phyloP scores from a whole-genome alignment of 2,797 vertebrate genomes.

The Cyprinodon diabolis region DNA sequence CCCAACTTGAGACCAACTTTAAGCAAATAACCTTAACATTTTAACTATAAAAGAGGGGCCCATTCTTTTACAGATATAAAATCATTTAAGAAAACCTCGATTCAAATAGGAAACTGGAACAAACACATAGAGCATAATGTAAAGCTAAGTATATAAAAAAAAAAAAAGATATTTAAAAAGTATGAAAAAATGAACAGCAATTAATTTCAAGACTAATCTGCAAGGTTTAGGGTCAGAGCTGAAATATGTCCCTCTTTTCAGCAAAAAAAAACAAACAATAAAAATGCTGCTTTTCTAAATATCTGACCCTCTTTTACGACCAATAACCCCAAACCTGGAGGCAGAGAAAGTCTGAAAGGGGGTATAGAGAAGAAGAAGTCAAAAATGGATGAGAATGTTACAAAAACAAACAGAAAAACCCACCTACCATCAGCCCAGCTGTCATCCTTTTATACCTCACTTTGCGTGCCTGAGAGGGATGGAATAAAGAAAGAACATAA shows the following conservation, averaged over 20 bases:
- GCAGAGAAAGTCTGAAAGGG: not conserved
- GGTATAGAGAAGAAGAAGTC: conserved; percentile 4
- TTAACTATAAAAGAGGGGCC: conserved; percentile 19
- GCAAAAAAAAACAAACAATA: not conserved
- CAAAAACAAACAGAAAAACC: conserved; percentile 24
- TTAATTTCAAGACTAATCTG: not conserved
- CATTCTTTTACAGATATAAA: conserved; percentile 19
- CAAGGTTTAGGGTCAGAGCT: not conserved
- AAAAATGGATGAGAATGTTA: conserved; percentile 2
- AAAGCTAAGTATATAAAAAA: conserved; percentile 7
- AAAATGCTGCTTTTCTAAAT: not conserved
- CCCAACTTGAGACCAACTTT: conserved; percentile 17
- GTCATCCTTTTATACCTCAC: conserved; percentile 51
- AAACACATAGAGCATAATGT: conserved; percentile 12
- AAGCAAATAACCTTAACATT: conserved; percentile 19
- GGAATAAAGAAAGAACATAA: conserved; percentile 22
- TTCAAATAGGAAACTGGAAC: conserved; percentile 5
- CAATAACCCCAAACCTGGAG: not conserved
- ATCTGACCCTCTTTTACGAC: not conserved
- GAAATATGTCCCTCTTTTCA: not conserved
- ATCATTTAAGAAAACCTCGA: conserved; percentile 14
- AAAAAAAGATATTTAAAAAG: conserved; percentile 1
- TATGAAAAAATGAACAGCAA: conserved; percentile 1
- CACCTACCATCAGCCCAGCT: conserved; percentile 76
- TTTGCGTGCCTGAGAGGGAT: conserved; percentile 58